phyloP scores from a whole-genome alignment of 1,140 invertebrate species.

The Eulimnadia texana region DNA sequence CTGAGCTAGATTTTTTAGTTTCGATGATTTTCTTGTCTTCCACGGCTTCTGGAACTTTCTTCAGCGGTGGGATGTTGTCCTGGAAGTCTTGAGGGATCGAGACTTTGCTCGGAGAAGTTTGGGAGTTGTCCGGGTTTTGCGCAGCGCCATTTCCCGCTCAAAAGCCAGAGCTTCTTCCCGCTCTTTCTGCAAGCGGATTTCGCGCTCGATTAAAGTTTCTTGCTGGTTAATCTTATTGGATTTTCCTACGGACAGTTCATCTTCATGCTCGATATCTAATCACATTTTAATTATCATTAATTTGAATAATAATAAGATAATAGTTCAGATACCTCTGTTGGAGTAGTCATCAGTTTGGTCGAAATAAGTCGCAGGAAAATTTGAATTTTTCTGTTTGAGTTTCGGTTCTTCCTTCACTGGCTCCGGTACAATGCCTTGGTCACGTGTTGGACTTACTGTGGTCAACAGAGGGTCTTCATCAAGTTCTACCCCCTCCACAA shows the following conservation, averaged over 20 bases:
- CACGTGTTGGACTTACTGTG: not conserved
- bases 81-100: not conserved
- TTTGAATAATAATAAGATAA: no score
- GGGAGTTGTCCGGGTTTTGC: conserved; percentile 5
- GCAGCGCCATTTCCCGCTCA: conserved; percentile 20
- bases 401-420: not conserved
- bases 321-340: no score
- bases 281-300: no score
- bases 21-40: not conserved
- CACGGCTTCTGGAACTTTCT: not conserved
- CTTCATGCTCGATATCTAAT: not conserved
- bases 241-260: not conserved
- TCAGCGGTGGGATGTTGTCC: not conserved
- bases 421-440: no score
- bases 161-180: conserved; percentile 26
- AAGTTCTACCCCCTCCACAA: not conserved
- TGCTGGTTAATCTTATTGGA: not conserved
- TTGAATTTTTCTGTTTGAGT: not conserved
- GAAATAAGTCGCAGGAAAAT: not conserved
- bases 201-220: conserved; percentile 30
- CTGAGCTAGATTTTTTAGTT: not conserved
- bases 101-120: conserved; percentile 1
- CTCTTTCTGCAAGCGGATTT: conserved; percentile 31
- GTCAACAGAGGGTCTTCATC: not conserved
- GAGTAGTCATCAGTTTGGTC: not conserved